Conservation (phyloP, 2,888 invertebrate species). For the Lobophora halterata region DNA sequence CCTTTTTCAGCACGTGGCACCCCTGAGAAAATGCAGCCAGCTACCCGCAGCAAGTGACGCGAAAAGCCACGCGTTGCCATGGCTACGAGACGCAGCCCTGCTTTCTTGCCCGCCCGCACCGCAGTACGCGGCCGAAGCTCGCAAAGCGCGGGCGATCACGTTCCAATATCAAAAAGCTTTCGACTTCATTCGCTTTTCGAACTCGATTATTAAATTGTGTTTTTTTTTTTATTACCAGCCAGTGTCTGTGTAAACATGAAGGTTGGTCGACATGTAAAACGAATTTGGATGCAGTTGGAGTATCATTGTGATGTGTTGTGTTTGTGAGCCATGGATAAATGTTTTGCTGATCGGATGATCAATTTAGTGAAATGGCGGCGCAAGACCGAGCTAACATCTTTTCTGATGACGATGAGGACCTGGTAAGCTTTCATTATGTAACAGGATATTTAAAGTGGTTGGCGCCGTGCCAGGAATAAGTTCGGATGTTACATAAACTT, state of each 20-base stretch:
- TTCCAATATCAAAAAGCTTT: conserved; percentile 23
- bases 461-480: conserved; percentile 48
- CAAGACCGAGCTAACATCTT: conserved; percentile 71
- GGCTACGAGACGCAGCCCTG: conserved; percentile 74
- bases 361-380: conserved; percentile 63
- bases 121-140: conserved; percentile 62
- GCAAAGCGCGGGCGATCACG: conserved; percentile 40
- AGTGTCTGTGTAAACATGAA: conserved; percentile 17
- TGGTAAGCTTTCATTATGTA: conserved; percentile 60
- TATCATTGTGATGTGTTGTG: conserved; percentile 58
- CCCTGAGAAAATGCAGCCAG: conserved; percentile 43
- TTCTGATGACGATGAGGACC: conserved; percentile 70
- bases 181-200: conserved; percentile 21
- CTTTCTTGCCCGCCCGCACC: conserved; percentile 64
- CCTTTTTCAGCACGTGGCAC: conserved; percentile 27
- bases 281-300: conserved; percentile 71
- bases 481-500: conserved; percentile 49
- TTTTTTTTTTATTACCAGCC: conserved; percentile 9
- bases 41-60: conserved; percentile 46
- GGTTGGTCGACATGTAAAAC: conserved; percentile 18
- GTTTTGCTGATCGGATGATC: conserved; percentile 46
- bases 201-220: conserved; percentile 24
- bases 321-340: conserved; percentile 66
- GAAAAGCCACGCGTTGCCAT: conserved; percentile 60
- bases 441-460: conserved; percentile 49